These are phyloP conservation scores for Sarcophaga bullata DNA, from an alignment of 1,140 invertebrate genomes.

Conservation along the genomic window DNA sequence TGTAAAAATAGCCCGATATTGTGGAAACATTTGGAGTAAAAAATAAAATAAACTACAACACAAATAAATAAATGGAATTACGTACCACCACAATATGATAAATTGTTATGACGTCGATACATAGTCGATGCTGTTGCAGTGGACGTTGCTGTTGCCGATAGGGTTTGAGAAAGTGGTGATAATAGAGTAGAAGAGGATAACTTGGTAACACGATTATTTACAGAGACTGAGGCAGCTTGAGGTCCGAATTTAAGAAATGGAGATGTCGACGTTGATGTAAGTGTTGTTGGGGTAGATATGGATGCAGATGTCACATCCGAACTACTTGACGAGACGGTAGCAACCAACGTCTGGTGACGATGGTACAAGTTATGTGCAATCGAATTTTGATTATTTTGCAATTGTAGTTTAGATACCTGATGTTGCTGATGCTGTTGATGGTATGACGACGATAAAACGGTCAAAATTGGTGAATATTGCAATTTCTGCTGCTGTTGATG, in stretches of 20 bases:
- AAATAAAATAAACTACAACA: no score
- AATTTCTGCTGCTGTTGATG: slow-evolving; percentile 35
- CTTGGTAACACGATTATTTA: slow-evolving; percentile 33
- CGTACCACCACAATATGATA: slow-evolving; percentile 65
- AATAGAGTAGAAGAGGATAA: slow-evolving; percentile 44
- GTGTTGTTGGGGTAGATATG: slow-evolving; percentile 34
- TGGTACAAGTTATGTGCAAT: slow-evolving; percentile 30
- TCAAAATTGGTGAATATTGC: not conserved
- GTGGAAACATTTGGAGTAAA: no score
- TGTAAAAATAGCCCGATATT: no score
- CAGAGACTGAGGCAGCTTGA: no score
- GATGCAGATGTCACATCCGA: slow-evolving; percentile 39
- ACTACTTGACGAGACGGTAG: slow-evolving; percentile 19
- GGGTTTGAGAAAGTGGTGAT: slow-evolving; percentile 27
- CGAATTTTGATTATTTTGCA: not conserved
- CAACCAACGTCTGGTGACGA: slow-evolving; percentile 20
- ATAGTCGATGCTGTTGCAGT: slow-evolving; percentile 50
- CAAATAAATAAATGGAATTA: slow-evolving; percentile 41
- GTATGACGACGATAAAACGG: slow-evolving; percentile 1
- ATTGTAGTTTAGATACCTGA: not conserved
- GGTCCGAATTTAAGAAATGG: slow-evolving; percentile 36
- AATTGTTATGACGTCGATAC: slow-evolving; percentile 63
- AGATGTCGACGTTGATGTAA: slow-evolving; percentile 54
- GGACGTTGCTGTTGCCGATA: slow-evolving; percentile 47
- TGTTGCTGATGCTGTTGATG: not conserved